Conservation (phyloP, 2,113 vertebrate species). For the Heterochromis multidens region DNA sequence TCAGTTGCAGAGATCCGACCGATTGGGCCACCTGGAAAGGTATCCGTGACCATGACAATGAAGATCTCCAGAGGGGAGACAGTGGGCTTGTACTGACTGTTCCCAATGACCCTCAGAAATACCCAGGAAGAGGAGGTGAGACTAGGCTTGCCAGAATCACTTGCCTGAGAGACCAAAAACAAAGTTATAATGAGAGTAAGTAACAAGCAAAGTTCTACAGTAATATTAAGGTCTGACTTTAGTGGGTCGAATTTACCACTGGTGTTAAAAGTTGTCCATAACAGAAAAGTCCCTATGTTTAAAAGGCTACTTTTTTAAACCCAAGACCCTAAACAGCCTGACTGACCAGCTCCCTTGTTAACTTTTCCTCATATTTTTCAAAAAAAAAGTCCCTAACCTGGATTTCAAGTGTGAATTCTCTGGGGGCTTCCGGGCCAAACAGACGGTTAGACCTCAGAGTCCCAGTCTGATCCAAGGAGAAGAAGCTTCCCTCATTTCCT, state of each 20-base stretch:
- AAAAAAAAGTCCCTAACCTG: constrained; percentile 75
- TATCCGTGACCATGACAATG: constrained; percentile 89
- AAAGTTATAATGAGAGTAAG: not conserved
- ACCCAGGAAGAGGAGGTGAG: constrained; percentile 84
- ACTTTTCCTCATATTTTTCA: not conserved
- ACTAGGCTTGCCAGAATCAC: constrained; percentile 89
- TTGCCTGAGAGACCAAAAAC: constrained; percentile 73
- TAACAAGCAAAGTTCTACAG: not conserved
- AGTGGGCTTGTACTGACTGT: constrained; percentile 89
- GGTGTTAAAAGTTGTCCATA: not conserved
- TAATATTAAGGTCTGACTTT: not conserved
- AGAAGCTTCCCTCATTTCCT: constrained; percentile 87
- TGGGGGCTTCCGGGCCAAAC: constrained; percentile 81
- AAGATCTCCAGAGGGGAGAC: constrained; percentile 90
- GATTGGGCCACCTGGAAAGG: constrained; percentile 90
- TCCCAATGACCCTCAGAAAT: constrained; percentile 87
- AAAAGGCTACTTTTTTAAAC: not conserved
- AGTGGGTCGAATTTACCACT: not conserved
- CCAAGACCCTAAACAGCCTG: not conserved
- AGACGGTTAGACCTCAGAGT: constrained; percentile 82
- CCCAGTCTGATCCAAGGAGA: constrained; percentile 84
- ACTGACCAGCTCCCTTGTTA: not conserved
- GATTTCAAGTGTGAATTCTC: constrained; percentile 86
- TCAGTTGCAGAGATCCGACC: constrained; percentile 91
- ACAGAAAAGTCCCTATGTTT: not conserved